Evolutionary conservation across 2,888 invertebrate species (phyloP), one percentile per base, ranked within the genome.

Genomic region (Melanostoma mellinum): DNA sequence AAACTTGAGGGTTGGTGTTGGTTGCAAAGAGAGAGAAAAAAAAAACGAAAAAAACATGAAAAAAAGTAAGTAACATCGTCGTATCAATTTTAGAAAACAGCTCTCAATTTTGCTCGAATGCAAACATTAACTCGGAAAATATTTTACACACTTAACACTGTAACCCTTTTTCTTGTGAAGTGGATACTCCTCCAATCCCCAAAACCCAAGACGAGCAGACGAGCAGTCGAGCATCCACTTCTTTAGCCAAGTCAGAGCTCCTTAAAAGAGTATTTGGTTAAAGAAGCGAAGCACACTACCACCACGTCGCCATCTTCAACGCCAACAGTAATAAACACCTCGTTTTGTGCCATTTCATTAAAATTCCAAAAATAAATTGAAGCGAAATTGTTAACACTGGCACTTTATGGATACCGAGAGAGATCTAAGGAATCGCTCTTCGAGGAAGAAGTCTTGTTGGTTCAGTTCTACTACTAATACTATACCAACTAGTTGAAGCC

Each of bases 311-410:
- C 56, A 40, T 56, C 40, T 30, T 56, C 32, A 53, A 44, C 46
- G 53, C 33, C 52, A 65, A 58, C 30, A 68, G 74, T 78, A 84
- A 79, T 84, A 84, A 84, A 84, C 84, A 79, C 84, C 69, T 84
- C 79, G 78, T 84, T 71, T 79, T 79, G 69, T 78, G 79, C 65
- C 79, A 69, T 84, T 84, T 84, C 84, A 84, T 84, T 84, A 84
- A 84, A 84, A 84, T 84, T 84, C 79, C 84, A 79, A 79, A 79
- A 84, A 84, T 79, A 84, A 84, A 84, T 84, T 84, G 84, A 84
- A 84, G 69, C 71, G 71, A 84, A 84, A 84, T 84, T 84, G 84
- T 84, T 84, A 84, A 67, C 74, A 84, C 79, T 74, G 74, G 71
- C 74, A 71, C 74, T 82, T 78, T 78, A 74, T 46, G 55, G 79